phyloP scores from a whole-genome alignment of 2,888 invertebrate genomes.

The Reticulitermes lucifugus region DNA sequence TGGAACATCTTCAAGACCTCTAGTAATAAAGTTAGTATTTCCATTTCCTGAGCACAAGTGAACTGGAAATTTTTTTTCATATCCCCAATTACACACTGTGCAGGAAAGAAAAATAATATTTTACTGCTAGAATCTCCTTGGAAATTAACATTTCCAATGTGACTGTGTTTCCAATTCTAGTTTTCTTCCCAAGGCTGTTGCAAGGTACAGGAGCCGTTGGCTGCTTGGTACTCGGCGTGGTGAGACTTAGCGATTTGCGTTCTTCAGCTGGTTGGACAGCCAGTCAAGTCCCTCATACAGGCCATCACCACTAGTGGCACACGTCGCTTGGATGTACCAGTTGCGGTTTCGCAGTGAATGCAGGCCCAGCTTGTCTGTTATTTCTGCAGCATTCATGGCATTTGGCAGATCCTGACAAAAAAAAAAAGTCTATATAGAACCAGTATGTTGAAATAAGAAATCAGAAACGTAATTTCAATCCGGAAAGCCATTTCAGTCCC shows the following conservation, averaged over 20 bases:
- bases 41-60: neutral
- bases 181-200: conserved; percentile 35
- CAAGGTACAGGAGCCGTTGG: conserved; percentile 33
- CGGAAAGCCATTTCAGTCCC: conserved; percentile 42
- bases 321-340: conserved; percentile 98
- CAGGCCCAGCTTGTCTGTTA: conserved; percentile 98
- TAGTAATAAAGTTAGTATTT: conserved; percentile 30
- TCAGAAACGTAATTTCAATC: neutral
- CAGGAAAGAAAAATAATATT: conserved; percentile 2
- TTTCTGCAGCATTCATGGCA: conserved; percentile 99
- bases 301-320: conserved; percentile 99
- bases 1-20: conserved; percentile 24
- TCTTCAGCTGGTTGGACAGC: conserved; percentile 99
- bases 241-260: conserved; percentile 88
- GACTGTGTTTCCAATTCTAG: conserved; percentile 2
- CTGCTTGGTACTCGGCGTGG: conserved; percentile 6
- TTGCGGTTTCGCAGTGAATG: conserved; percentile 98
- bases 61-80: neutral
- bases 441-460: neutral
- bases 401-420: conserved; percentile 94
- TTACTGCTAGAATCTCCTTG: conserved; percentile 19
- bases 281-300: conserved; percentile 99
- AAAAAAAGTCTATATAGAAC: neutral
- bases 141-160: neutral
- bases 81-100: neutral